These are phyloP conservation scores for Diphyllodes magnificus DNA, from an alignment of 2,113 vertebrate genomes.

Conservation along the genomic window DNA sequence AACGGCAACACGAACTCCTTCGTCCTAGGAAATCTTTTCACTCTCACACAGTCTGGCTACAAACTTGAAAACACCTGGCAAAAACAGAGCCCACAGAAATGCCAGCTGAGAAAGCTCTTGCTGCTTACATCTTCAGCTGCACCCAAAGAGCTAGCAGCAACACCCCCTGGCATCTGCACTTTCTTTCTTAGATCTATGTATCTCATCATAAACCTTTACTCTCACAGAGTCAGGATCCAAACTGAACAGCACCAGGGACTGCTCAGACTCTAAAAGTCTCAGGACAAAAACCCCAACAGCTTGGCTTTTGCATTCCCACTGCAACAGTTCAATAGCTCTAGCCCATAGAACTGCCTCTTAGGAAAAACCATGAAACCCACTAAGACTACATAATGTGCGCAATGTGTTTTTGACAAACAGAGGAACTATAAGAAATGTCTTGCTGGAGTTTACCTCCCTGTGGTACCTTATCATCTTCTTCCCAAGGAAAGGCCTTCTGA, in stretches of 20 bases:
- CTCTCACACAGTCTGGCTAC: background rate
- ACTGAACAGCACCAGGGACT: background rate
- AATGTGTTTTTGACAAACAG: background rate
- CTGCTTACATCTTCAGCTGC: background rate
- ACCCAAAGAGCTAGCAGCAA: no score
- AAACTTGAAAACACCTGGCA: background rate
- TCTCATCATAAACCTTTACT: background rate
- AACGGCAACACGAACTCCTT: background rate
- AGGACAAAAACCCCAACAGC: background rate
- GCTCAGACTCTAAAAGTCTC: background rate
- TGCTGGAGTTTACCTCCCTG: background rate
- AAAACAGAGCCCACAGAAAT: background rate
- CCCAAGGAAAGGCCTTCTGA: background rate
- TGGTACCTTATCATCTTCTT: background rate
- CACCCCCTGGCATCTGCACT: background rate
- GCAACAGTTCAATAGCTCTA: background rate
- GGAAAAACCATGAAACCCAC: background rate
- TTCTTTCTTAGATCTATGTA: background rate
- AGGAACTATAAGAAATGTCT: background rate
- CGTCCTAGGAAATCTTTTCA: background rate
- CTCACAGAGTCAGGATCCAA: background rate
- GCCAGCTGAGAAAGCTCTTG: background rate
- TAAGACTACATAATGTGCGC: rapidly evolving
- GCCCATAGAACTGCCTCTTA: background rate
- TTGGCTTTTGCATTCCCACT: background rate